These are phyloP conservation scores for Lasius platythorax DNA, from an alignment of 2,888 invertebrate species.

Conservation along the genomic window DNA sequence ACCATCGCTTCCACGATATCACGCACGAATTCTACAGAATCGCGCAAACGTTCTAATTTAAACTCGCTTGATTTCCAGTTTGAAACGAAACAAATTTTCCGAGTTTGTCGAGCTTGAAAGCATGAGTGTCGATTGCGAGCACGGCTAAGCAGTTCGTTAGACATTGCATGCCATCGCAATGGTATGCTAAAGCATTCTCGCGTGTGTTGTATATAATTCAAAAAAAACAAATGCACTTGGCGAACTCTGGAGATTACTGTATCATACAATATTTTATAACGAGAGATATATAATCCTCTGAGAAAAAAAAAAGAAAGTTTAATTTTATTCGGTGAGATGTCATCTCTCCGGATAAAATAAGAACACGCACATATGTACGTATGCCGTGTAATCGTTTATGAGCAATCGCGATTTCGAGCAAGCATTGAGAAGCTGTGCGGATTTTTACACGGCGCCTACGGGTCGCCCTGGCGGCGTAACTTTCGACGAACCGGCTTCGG, in stretches of 20 bases:
- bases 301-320: slow-evolving; percentile 1
- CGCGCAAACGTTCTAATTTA: slow-evolving; percentile 30
- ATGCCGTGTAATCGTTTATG: neutral
- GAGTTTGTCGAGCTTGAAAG: slow-evolving; percentile 17
- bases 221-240: neutral
- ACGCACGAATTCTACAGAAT: neutral
- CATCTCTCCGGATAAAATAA: neutral
- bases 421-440: neutral
- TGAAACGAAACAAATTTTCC: slow-evolving; percentile 27
- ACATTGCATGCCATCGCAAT: slow-evolving; percentile 21
- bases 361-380: neutral
- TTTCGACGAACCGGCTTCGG: slow-evolving; percentile 61
- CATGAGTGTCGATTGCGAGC: neutral
- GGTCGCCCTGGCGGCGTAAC: slow-evolving; percentile 18
- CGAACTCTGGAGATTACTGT: neutral
- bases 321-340: neutral
- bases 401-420: slow-evolving; percentile 27
- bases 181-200: slow-evolving; percentile 9
- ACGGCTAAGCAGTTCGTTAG: slow-evolving; percentile 35
- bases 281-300: neutral
- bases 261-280: neutral
- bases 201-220: neutral
- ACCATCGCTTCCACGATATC: slow-evolving; percentile 8
- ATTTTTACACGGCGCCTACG: slow-evolving; percentile 21
- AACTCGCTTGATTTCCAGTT: slow-evolving; percentile 38